phyloP scores from a whole-genome alignment of 2,797 vertebrate genomes.

The Coregonus sp. region DNA sequence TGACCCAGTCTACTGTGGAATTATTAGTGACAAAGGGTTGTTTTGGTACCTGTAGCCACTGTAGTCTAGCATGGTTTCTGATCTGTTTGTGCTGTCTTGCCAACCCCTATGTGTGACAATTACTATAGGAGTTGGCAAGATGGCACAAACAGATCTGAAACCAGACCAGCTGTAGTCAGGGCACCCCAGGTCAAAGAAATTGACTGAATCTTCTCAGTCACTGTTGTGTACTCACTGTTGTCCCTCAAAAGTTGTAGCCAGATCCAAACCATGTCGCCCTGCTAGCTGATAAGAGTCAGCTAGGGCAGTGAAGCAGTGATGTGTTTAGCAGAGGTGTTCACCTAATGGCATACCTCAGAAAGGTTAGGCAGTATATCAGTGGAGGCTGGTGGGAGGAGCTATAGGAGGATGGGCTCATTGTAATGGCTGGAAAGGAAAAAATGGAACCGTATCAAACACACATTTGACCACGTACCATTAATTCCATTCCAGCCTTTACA shows the following conservation, averaged over 20 bases:
- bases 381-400: too few relatives aligned
- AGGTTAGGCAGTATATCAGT: too few relatives aligned
- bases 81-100: background rate
- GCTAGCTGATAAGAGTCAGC: background rate
- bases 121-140: background rate
- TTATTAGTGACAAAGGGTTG: background rate
- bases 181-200: background rate
- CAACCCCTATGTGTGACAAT: background rate
- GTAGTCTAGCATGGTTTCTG: background rate
- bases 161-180: background rate
- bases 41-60: background rate
- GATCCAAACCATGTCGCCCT: background rate
- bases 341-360: too few relatives aligned
- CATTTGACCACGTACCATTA: too few relatives aligned
- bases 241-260: background rate
- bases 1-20: background rate
- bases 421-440: too few relatives aligned
- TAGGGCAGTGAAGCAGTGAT: background rate
- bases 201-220: background rate
- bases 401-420: too few relatives aligned
- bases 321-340: background rate
- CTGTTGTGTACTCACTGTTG: background rate
- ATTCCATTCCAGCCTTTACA: too few relatives aligned
- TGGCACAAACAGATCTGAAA: background rate
- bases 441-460: too few relatives aligned